These are phyloP conservation scores for Uria lomvia DNA, from an alignment of 2,113 vertebrate species.

Conservation along the genomic window DNA sequence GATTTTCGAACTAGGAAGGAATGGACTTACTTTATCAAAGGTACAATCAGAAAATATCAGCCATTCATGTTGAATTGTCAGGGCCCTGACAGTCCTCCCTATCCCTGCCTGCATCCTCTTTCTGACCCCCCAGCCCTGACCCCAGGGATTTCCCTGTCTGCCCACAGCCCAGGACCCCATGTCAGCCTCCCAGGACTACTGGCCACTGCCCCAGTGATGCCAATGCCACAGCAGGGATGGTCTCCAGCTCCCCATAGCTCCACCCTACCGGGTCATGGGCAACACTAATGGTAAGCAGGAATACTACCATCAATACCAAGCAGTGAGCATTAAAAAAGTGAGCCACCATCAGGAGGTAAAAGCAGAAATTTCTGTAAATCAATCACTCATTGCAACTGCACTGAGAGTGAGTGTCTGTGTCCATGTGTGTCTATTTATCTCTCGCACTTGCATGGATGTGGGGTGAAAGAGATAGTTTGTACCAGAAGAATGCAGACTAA, in stretches of 20 bases:
- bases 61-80: not conserved
- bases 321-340: not conserved
- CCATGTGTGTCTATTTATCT: not conserved
- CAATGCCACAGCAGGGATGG: not conserved
- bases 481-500: not conserved
- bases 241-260: not conserved
- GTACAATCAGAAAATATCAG: not conserved
- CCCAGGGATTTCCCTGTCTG: rapidly evolving
- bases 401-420: rapidly evolving
- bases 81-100: not conserved
- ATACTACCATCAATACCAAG: not conserved
- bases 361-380: not conserved
- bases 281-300: not conserved
- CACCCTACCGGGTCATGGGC: not conserved
- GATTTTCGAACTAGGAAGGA: not conserved
- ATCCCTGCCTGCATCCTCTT: not conserved
- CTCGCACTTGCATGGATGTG: rapidly evolving
- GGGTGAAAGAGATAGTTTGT: not conserved
- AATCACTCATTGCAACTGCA: not conserved
- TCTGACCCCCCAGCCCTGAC: rapidly evolving
- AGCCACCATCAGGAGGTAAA: not conserved
- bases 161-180: rapidly evolving
- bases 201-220: rapidly evolving
- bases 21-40: not conserved
- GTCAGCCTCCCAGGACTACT: rapidly evolving